Evolutionary conservation across 2,888 invertebrate genomes (phyloP), one percentile per base, ranked within the genome.

Genomic region (Drosophila bunnanda): DNA sequence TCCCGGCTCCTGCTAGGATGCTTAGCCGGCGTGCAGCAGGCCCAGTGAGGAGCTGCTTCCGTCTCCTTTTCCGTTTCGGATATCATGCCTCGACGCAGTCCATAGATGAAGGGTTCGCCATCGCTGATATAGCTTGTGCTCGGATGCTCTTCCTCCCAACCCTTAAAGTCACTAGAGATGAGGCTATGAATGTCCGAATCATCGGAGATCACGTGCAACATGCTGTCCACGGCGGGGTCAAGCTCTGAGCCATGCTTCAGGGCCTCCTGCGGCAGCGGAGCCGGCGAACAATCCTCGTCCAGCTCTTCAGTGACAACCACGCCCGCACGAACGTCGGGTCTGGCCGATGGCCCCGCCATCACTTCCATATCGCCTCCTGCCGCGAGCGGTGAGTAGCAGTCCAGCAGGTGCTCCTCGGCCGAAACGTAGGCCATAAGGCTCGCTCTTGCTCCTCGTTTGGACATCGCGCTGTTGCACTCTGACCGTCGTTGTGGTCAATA

Each of bases 121-220:
- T 22, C 50, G 22, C 15, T 12, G 22, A 41, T 44, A 7, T n/a
- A 32, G 9, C 53, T 52, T 22, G 38, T 32, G 39, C 30, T 46
- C 3, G 38, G 36, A 5, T 41, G 28, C 17, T 58, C 15, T 13
- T 70, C 44, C 10, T 68, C 41, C 66, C 72, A 88, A 2, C 89
- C 84, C 10, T 67, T 78, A 9, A 89, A 89, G 2, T 36, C 59
- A 4, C 32, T 78, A 0, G 78, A 71, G 5, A 83, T 56, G 22
- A 83, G 59, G 46, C 85, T 89, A 7, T 39, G 72, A 41, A 81
- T 76, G 0, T 85, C 89, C 10, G 76, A 64, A 48, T 89, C 72
- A 30, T 84, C 77, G 4, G 85, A 87, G 12, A 89, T 82, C 2
- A 73, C 57, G 2, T 50, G 69, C 22, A 89, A 28, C 55, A 79